These are phyloP conservation scores for Radopholus similis DNA, from an alignment of 1,140 invertebrate genomes.

Conservation along the genomic window DNA sequence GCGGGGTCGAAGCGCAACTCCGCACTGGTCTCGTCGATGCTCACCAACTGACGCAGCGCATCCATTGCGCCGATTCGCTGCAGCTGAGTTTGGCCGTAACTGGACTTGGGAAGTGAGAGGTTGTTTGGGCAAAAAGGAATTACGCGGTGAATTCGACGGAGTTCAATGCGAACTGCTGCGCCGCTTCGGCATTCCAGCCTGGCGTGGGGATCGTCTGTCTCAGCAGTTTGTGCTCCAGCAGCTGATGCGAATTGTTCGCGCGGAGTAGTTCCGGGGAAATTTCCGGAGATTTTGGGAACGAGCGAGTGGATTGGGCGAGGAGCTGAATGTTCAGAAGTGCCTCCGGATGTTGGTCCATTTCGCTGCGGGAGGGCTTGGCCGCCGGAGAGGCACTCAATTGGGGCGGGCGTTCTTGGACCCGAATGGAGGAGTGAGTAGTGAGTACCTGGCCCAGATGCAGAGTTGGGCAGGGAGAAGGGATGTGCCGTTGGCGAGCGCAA, in stretches of 20 bases:
- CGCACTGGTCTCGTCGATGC: not conserved
- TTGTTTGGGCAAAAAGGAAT: no score
- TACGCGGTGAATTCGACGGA: no score
- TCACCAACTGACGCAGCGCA: not conserved
- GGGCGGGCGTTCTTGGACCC: not conserved
- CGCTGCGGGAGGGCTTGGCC: not conserved
- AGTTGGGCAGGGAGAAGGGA: no score
- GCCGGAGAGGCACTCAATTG: not conserved
- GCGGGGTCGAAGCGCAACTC: slow-evolving; percentile 26
- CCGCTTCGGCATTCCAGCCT: not conserved
- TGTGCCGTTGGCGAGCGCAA: no score
- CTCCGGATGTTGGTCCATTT: not conserved
- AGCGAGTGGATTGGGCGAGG: not conserved
- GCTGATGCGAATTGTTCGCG: slow-evolving; percentile 3
- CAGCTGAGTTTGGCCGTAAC: not conserved
- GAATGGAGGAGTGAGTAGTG: no score
- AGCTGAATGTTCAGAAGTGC: slow-evolving; percentile 2
- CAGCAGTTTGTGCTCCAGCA: slow-evolving; percentile 8
- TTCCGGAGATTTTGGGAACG: not conserved
- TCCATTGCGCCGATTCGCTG: not conserved
- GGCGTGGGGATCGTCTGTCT: slow-evolving; percentile 3
- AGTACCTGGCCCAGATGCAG: no score
- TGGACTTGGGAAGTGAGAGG: not conserved
- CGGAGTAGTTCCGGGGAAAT: not conserved
- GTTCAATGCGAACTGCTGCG: not conserved